A percentile compares a stretch with the other conserved stretches of the same genome.
Evolutionary conservation across 2,797 vertebrate species (phyloP).

Genomic region (Channa striata): DNA sequence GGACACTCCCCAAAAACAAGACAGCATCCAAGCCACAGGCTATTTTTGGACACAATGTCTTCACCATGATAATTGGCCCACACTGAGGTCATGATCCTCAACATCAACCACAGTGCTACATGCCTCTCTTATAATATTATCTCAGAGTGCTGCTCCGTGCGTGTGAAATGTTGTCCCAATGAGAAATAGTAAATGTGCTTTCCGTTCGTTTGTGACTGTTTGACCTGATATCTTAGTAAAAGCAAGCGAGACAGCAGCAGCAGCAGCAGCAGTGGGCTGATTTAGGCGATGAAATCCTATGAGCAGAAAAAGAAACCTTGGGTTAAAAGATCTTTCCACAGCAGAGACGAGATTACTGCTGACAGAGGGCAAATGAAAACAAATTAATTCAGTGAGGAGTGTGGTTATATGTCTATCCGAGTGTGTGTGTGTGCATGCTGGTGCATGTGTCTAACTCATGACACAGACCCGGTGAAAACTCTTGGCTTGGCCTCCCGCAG

Average conservation of each 20-base stretch:
- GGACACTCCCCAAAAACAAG: constrained; percentile 45
- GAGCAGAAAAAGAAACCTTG: constrained; percentile 66
- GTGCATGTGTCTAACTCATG: constrained; percentile 66
- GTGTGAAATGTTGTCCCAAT: constrained; percentile 31
- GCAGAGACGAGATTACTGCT: constrained; percentile 74
- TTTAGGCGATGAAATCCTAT: constrained; percentile 67
- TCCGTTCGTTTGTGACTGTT: constrained; percentile 46
- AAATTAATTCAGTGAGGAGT: constrained; percentile 81
- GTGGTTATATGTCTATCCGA: constrained; percentile 40
- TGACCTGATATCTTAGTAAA: constrained; percentile 61
- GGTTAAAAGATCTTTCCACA: constrained; percentile 69
- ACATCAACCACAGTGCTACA: constrained; percentile 28
- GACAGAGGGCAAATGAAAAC: constrained; percentile 84
- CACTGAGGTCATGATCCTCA: constrained; percentile 32
- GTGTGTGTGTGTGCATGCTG: constrained; percentile 28
- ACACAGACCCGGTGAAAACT: constrained; percentile 74
- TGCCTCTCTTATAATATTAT: constrained; percentile 33
- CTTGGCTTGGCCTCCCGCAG: constrained; percentile 58
- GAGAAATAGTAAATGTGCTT: constrained; percentile 13
- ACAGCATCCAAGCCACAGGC: constrained; percentile 59
- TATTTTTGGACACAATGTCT: constrained; percentile 76
- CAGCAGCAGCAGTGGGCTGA: constrained; percentile 45
- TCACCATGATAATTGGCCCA: constrained; percentile 69
- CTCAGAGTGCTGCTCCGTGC: constrained; percentile 15
- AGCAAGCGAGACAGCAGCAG: constrained; percentile 20